A percentile compares a stretch with the other conserved stretches of the same genome.
phyloP scores from a whole-genome alignment of 64 coral and sea anemone genomes.

The Porites lutea region DNA sequence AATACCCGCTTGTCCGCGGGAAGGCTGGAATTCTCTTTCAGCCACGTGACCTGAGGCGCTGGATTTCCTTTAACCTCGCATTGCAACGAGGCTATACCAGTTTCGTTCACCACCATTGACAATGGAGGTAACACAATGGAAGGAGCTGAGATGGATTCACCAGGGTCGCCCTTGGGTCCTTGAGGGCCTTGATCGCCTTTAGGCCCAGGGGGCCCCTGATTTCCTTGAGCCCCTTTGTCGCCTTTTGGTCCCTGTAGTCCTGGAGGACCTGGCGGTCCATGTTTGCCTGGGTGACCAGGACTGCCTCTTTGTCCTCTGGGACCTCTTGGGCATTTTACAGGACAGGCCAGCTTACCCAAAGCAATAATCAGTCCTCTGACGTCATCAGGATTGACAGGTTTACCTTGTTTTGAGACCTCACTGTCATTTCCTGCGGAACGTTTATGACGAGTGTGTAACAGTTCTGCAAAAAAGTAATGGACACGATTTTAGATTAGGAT shows the following conservation, averaged over 20 bases:
- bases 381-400: background rate
- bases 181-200: constrained; percentile 34
- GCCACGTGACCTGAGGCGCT: constrained; percentile 54
- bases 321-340: constrained; percentile 35
- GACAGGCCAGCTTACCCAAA: constrained; percentile 32
- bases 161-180: constrained; percentile 49
- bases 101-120: constrained; percentile 47
- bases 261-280: constrained; percentile 14
- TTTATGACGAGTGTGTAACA: constrained; percentile 1
- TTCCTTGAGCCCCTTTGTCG: constrained; percentile 18
- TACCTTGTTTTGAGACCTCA: background rate
- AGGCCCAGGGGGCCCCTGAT: constrained; percentile 54
- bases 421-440: background rate
- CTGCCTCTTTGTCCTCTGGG: constrained; percentile 56
- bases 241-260: constrained; percentile 50
- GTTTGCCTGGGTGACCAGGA: constrained; percentile 15
- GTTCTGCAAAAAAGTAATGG: background rate
- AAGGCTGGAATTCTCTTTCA: constrained; percentile 43
- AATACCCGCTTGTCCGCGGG: background rate
- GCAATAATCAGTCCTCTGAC: background rate
- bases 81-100: constrained; percentile 40
- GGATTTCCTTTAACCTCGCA: constrained; percentile 73
- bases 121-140: constrained; percentile 37
- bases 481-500: no score
- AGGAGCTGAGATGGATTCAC: constrained; percentile 54